Base-by-base conservation (phyloP, 2,888 invertebrate species). In the Sphaerophoria rueppellii region DNA sequence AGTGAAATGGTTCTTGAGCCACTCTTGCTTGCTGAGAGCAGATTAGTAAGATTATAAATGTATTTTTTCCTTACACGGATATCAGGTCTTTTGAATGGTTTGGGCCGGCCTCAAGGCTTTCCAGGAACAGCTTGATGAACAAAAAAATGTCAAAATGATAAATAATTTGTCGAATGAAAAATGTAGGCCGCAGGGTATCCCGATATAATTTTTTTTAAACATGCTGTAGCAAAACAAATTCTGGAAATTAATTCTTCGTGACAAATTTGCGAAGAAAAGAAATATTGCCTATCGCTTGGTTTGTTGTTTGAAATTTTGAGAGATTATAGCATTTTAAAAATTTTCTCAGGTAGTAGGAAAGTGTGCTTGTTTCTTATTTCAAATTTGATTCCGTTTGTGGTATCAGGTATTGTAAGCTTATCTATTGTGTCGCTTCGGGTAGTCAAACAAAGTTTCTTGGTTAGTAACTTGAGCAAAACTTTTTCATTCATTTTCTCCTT, bases 361-460 rank as follows among this genome's bases (percentile, higher is more conserved):
- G n/a, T n/a, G n/a, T n/a, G n/a, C n/a, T n/a, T n/a, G n/a, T n/a
- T n/a, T n/a, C n/a, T n/a, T n/a, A n/a, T n/a, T n/a, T n/a, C n/a
- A n/a, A n/a, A n/a, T n/a, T n/a, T n/a, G n/a, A n/a, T n/a, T n/a
- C n/a, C n/a, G n/a, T n/a, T n/a, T n/a, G n/a, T n/a, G n/a, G n/a
- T n/a, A n/a, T n/a, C n/a, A n/a, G n/a, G n/a, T n/a, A n/a, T 69
- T 48, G 52, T 54, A 67, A 67, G 67, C 67, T 69, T 73, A 63
- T 63, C 63, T 80, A 73, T 73, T 69, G 74, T 74, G 79, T 69
- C 73, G 74, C 79, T 80, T 63, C 61, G 79, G 79, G 79, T 74
- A 80, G 70, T 80, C 74, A 70, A 80, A 74, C 61, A 69, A 70
- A 75, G 74, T 74, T 80, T 80, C 70, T 80, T 70, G 70, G 69